These are phyloP conservation scores for Hormaphis cornu DNA, from an alignment of 1,140 invertebrate species.

Conservation along the genomic window DNA sequence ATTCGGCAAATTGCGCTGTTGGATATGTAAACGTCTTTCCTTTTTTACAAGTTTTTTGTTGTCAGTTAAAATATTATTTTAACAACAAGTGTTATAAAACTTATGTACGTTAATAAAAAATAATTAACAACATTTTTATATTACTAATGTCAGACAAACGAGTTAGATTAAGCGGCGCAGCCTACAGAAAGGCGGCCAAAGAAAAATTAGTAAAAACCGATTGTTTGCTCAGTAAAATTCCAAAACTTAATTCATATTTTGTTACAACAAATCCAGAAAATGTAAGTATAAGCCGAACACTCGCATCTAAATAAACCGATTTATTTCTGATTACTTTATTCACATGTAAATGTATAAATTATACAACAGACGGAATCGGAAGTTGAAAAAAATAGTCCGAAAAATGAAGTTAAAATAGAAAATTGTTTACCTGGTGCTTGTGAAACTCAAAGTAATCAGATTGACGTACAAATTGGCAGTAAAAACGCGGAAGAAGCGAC, in stretches of 20 bases:
- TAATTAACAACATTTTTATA: background rate
- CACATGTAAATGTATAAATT: background rate
- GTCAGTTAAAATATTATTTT: background rate
- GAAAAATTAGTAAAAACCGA: constrained; percentile 7
- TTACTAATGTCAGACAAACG: background rate
- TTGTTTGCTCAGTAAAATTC: background rate
- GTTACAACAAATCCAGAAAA: constrained; percentile 1
- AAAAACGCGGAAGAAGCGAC: background rate
- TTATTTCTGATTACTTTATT: constrained; percentile 5
- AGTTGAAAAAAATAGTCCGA: background rate
- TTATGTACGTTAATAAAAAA: background rate
- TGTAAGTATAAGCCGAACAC: background rate
- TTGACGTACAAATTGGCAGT: background rate
- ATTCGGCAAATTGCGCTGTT: background rate
- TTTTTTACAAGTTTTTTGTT: background rate
- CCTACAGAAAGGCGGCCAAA: constrained; percentile 1
- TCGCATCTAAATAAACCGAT: background rate
- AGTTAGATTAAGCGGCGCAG: background rate
- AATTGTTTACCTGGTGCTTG: background rate
- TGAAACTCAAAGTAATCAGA: constrained; percentile 1
- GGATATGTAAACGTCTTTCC: background rate
- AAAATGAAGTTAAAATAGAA: background rate
- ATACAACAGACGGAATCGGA: constrained; percentile 2
- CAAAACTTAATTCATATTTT: constrained; percentile 15
- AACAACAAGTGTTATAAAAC: background rate